A percentile compares a stretch with the other conserved stretches of the same genome.
Evolutionary conservation across 2,113 vertebrate species (phyloP).

Genomic region (Tychaedon coryphoeus): DNA sequence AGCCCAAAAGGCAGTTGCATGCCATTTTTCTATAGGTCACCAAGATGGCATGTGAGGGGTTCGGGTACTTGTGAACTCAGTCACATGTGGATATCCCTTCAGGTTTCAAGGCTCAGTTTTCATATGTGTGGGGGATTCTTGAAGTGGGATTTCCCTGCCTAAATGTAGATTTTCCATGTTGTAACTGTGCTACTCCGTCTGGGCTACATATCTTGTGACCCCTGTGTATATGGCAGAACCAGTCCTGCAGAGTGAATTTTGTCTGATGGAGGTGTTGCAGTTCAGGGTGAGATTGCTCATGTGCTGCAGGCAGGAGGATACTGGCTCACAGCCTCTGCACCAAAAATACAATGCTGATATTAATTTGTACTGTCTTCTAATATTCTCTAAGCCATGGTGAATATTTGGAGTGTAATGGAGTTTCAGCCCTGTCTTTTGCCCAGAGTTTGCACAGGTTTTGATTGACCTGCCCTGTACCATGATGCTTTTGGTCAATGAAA

Average conservation of each 20-base stretch:
- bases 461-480: fast-evolving
- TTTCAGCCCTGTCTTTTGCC: not conserved
- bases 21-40: not conserved
- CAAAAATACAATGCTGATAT: not conserved
- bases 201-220: fast-evolving
- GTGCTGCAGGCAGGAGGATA: not conserved
- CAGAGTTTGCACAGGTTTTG: not conserved
- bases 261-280: not conserved
- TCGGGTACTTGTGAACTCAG: not conserved
- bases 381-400: not conserved
- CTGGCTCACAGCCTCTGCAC: not conserved
- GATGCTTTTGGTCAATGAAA: not conserved
- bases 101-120: not conserved
- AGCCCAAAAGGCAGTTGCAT: not conserved
- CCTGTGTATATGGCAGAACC: not conserved
- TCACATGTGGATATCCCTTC: not conserved
- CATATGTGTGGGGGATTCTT: not conserved
- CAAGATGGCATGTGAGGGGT: not conserved
- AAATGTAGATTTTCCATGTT: not conserved
- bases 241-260: not conserved
- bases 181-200: not conserved
- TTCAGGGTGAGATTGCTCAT: not conserved
- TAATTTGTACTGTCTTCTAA: not conserved
- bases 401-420: not conserved
- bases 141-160: not conserved